Evolutionary conservation across 2,113 vertebrate species (phyloP).

Genomic region (Pedetes capensis): DNA sequence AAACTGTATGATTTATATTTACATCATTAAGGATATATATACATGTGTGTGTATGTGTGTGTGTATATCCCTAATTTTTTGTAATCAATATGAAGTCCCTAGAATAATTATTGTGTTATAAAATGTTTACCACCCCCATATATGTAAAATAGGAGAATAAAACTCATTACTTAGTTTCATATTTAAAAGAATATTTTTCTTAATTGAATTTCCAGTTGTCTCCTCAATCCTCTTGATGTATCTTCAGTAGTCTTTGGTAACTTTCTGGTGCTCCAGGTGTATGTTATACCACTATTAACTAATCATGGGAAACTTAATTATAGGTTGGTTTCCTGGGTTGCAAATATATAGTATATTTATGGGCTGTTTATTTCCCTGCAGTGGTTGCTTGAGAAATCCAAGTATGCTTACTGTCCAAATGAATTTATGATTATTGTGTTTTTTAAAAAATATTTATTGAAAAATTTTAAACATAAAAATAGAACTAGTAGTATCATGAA

Average conservation of each 20-base stretch:
- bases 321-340: background rate
- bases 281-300: background rate
- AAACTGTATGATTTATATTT: constrained; percentile 13
- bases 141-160: background rate
- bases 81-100: background rate
- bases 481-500: background rate
- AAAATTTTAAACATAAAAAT: background rate
- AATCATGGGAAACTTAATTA: background rate
- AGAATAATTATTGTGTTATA: constrained; percentile 6
- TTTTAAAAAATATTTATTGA: background rate
- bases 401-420: background rate
- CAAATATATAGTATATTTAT: background rate
- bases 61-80: background rate
- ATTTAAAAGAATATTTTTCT: constrained; percentile 2
- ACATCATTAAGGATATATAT: background rate
- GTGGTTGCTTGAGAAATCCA: background rate
- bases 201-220: constrained; percentile 15
- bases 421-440: background rate
- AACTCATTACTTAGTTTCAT: background rate
- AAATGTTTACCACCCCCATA: background rate
- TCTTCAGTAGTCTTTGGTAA: background rate
- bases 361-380: background rate
- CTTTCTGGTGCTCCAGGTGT: background rate
- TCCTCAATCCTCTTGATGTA: background rate
- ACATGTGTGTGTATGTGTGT: too few relatives aligned